phyloP scores from a whole-genome alignment of 2,797 vertebrate genomes.

The Oreonectes daqikongensis region DNA sequence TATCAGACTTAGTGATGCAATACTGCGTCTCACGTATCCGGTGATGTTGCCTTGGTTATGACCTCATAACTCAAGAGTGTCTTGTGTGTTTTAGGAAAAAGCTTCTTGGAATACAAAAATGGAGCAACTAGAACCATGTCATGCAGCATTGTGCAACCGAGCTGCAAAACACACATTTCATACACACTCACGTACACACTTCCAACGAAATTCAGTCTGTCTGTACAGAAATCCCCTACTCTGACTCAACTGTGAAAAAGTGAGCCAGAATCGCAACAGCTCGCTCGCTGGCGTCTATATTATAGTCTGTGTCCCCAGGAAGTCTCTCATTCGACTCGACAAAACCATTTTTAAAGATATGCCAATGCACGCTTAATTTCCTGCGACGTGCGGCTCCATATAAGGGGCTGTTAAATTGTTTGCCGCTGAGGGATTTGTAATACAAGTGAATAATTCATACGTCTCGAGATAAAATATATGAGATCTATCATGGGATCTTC shows the following conservation, averaged over 20 bases:
- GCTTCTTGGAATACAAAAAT: constrained; percentile 28
- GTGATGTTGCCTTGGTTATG: constrained; percentile 31
- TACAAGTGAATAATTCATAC: neutral
- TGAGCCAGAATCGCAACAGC: constrained; percentile 9
- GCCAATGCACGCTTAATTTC: neutral
- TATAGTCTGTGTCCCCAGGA: constrained; percentile 39
- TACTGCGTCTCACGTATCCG: neutral
- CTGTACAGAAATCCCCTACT: constrained; percentile 51
- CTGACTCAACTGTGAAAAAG: constrained; percentile 43
- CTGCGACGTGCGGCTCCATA: neutral
- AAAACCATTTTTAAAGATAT: constrained; percentile 10
- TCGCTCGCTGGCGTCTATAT: constrained; percentile 8
- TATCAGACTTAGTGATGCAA: neutral
- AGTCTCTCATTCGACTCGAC: constrained; percentile 27
- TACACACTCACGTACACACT: constrained; percentile 34
- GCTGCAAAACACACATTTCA: constrained; percentile 27
- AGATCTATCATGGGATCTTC: neutral
- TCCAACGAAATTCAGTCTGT: constrained; percentile 43
- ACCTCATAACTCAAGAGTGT: constrained; percentile 22
- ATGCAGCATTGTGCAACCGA: constrained; percentile 26
- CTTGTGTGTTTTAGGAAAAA: constrained; percentile 20
- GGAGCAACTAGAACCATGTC: constrained; percentile 30
- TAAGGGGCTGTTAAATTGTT: neutral
- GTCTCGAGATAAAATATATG: neutral
- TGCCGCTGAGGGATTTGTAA: neutral